A percentile compares a stretch with the other conserved stretches of the same genome.
Conservation (phyloP, 2,113 vertebrate genomes). For the Rutilus rutilus region DNA sequence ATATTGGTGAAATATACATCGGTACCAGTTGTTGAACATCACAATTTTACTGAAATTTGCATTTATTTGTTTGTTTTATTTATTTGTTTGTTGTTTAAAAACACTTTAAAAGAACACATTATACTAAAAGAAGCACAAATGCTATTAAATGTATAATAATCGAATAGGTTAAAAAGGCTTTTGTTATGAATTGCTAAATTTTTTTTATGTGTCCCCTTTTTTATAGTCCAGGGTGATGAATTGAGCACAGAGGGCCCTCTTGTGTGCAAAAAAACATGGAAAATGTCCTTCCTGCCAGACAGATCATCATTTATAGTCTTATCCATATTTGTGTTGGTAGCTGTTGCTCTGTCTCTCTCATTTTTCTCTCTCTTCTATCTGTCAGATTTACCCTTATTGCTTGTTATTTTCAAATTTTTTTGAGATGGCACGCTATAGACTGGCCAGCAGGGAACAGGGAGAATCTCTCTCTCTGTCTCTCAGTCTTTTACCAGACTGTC, state of each 20-base stretch:
- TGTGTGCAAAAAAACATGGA: slow-evolving; percentile 35
- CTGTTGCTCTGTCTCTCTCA: slow-evolving; percentile 8
- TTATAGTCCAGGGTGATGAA: slow-evolving; percentile 38
- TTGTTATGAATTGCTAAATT: slow-evolving; percentile 28
- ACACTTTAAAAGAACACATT: not conserved
- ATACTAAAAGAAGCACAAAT: not conserved
- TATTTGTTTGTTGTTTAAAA: not conserved
- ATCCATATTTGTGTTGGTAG: slow-evolving; percentile 30
- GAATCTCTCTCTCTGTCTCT: slow-evolving; percentile 1
- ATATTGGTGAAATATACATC: too few species aligned
- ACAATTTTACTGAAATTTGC: not conserved
- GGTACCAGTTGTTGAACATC: not conserved
- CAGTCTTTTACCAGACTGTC: slow-evolving; percentile 22
- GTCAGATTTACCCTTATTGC: not conserved
- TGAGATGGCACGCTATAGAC: not conserved
- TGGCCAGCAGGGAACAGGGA: not conserved
- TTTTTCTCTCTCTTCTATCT: slow-evolving; percentile 7
- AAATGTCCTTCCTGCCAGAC: slow-evolving; percentile 43
- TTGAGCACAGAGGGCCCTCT: slow-evolving; percentile 30
- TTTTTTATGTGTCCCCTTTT: slow-evolving; percentile 19
- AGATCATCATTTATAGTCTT: slow-evolving; percentile 35
- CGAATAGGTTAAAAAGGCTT: not conserved
- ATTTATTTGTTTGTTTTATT: too few species aligned
- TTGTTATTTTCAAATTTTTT: not conserved
- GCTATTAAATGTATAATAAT: not conserved